Evolutionary conservation across 2,113 vertebrate genomes (phyloP).

Genomic region (Rhea americana): DNA sequence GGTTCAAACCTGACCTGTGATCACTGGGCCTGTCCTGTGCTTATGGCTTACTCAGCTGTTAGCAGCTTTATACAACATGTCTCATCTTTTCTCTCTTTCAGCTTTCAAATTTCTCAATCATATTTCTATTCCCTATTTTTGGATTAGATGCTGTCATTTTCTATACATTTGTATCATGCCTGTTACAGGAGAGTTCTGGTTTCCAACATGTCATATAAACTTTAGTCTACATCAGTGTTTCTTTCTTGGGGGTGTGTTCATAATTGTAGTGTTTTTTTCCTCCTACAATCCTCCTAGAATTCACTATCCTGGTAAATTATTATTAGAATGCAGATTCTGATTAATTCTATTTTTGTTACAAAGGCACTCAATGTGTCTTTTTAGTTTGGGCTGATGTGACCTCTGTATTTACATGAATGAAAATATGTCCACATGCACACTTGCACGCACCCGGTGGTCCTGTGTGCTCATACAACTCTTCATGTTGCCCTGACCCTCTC

Average conservation of each 20-base stretch:
- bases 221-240: background rate
- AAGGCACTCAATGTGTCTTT: background rate
- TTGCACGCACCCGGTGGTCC: background rate
- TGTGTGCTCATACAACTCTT: background rate
- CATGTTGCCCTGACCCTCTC: background rate
- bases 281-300: background rate
- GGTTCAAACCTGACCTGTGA: background rate
- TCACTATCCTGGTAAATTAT: background rate
- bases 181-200: background rate
- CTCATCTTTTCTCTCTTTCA: background rate
- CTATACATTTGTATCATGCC: background rate
- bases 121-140: background rate
- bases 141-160: background rate
- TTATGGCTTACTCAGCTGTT: background rate
- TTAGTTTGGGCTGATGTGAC: background rate
- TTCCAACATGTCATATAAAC: background rate
- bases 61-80: background rate
- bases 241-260: background rate
- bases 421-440: background rate
- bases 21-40: background rate
- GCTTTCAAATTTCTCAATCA: background rate
- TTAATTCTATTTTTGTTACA: background rate
- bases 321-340: background rate
- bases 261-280: background rate
- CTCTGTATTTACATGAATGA: background rate